Conservation (phyloP, 2,113 vertebrate species). For the Campylomormyrus tamandua region DNA sequence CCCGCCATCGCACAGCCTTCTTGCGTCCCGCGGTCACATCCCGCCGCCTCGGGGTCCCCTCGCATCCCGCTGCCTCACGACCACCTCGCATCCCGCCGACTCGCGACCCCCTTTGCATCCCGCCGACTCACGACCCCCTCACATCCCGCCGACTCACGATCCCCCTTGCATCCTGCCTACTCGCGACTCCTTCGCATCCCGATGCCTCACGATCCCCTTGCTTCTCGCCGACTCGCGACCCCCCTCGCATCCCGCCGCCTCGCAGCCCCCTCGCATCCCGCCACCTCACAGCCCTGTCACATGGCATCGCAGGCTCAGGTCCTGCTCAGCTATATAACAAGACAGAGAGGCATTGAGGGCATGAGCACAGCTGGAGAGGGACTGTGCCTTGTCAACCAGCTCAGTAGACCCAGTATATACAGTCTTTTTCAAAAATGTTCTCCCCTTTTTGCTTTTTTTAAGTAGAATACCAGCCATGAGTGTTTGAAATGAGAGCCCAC, state of each 20-base stretch:
- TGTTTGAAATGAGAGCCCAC: neutral
- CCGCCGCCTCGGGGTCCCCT: too few species aligned
- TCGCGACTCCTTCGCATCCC: too few species aligned
- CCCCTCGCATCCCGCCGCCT: neutral
- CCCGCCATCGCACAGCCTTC: too few species aligned
- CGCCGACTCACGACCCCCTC: neutral
- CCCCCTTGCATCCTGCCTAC: too few species aligned
- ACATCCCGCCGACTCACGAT: neutral
- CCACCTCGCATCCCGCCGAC: fast-evolving
- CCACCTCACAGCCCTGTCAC: neutral
- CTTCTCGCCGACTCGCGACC: fast-evolving
- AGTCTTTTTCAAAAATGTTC: neutral
- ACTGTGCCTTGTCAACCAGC: neutral
- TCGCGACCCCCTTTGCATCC: neutral
- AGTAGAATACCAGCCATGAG: neutral
- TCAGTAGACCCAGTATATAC: neutral
- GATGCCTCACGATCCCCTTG: fast-evolving
- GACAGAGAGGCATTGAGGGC: neutral
- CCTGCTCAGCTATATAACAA: neutral
- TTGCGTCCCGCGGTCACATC: too few species aligned
- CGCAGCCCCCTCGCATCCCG: too few species aligned
- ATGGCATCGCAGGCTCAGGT: neutral
- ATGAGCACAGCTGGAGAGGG: neutral
- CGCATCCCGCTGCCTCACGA: neutral
- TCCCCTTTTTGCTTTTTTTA: neutral